phyloP scores from a whole-genome alignment of 2,113 vertebrate genomes.

The Ariopsis seemanni region DNA sequence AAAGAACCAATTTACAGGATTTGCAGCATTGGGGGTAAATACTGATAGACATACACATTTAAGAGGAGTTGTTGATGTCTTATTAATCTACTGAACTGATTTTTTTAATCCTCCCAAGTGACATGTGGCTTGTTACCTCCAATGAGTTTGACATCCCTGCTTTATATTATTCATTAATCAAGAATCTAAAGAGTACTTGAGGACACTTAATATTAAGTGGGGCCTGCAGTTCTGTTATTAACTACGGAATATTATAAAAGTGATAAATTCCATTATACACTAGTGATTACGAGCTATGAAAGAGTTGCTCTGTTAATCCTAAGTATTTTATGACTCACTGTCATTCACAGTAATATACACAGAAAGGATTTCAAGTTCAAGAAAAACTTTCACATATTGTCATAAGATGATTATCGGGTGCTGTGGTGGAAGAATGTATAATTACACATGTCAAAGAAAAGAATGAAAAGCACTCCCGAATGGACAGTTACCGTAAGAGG shows the following conservation, averaged over 20 bases:
- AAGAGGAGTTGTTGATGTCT: background rate
- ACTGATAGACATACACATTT: background rate
- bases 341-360: background rate
- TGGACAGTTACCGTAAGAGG: slow-evolving; percentile 10
- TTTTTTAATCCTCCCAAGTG: background rate
- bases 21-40: background rate
- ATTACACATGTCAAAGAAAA: slow-evolving; percentile 5
- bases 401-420: background rate
- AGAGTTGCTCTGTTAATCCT: background rate
- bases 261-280: too few relatives aligned
- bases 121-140: background rate
- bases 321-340: background rate
- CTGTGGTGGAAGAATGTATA: background rate
- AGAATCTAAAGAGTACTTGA: background rate
- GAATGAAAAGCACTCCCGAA: background rate
- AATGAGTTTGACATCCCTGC: background rate
- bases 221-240: too few relatives aligned
- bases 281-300: background rate
- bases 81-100: background rate
- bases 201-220: background rate
- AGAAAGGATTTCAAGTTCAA: background rate
- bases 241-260: background rate
- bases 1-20: background rate
- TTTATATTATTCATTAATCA: background rate
- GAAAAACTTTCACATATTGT: background rate